Percentiles rank a stretch among this genome's conserved stretches.
These are phyloP conservation scores for Hydrocynus forskahlii DNA, from an alignment of 2,797 vertebrate genomes.

Conservation along the genomic window DNA sequence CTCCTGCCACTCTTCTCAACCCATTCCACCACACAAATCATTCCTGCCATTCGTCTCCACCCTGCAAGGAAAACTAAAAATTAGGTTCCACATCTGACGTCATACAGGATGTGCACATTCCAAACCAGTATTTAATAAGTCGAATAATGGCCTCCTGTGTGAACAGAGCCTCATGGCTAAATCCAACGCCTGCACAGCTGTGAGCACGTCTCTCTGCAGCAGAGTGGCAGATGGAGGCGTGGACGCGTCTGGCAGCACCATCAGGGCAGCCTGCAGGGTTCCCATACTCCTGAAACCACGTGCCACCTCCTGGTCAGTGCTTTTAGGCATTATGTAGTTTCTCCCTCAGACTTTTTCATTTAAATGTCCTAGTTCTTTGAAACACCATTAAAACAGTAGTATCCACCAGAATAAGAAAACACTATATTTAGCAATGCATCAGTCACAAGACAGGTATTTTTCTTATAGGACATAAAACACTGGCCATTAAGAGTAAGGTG, in stretches of 20 bases:
- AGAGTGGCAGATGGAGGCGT: constrained; percentile 1
- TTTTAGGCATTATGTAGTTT: background rate
- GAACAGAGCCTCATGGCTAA: background rate
- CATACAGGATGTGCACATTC: background rate
- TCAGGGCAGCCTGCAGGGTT: background rate
- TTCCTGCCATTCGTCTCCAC: too few relatives aligned
- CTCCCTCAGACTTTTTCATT: too few relatives aligned
- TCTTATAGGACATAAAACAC: background rate
- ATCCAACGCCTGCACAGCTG: background rate
- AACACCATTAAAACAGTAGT: too few relatives aligned
- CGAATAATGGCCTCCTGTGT: background rate
- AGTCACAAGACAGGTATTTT: too few relatives aligned
- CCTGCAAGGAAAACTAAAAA: background rate
- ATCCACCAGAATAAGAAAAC: too few relatives aligned
- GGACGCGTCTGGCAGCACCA: background rate
- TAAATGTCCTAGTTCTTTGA: too few relatives aligned
- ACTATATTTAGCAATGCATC: too few relatives aligned
- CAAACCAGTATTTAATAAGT: background rate
- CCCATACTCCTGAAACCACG: background rate
- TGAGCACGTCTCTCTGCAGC: background rate
- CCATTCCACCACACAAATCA: too few relatives aligned
- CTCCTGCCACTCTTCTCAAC: too few relatives aligned
- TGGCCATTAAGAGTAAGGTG: background rate
- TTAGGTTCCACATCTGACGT: background rate
- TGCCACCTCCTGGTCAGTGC: background rate